Percentiles rank a stretch among this genome's conserved stretches.
Evolutionary conservation across 2,888 invertebrate species (phyloP).

Genomic region (Dryomyza anilis): DNA sequence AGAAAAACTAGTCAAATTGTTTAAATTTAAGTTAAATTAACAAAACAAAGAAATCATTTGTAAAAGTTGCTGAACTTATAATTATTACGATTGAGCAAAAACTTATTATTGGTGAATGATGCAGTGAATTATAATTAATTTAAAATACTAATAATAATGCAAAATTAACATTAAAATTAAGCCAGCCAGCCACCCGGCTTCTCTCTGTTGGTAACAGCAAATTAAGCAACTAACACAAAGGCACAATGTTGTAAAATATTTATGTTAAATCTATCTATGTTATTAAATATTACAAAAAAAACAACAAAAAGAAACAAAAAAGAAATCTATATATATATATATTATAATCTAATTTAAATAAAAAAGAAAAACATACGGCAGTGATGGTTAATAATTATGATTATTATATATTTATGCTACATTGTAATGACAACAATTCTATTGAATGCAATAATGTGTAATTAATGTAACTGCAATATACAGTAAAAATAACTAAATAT

Average conservation of each 20-base stretch:
- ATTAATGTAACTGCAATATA: constrained; percentile 21
- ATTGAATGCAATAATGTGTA: constrained; percentile 19
- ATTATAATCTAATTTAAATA: too few species aligned
- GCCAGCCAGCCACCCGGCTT: too few species aligned
- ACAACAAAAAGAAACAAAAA: constrained; percentile 23
- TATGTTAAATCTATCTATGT: constrained; percentile 13
- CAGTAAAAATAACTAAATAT: constrained; percentile 22
- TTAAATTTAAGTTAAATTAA: constrained; percentile 44
- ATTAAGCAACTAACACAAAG: constrained; percentile 23
- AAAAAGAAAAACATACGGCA: constrained; percentile 25
- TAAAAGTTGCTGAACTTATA: too few species aligned
- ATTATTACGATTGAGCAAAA: too few species aligned
- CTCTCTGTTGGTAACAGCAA: neutral
- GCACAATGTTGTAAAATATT: constrained; percentile 33
- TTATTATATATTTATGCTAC: neutral
- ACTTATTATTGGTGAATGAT: too few species aligned
- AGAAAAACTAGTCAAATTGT: constrained; percentile 57
- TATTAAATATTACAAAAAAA: constrained; percentile 5
- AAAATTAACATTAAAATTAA: too few species aligned
- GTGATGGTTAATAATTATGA: constrained; percentile 36
- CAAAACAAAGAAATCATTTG: too few species aligned
- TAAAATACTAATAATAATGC: too few species aligned
- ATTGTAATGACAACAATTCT: neutral
- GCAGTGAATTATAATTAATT: too few species aligned
- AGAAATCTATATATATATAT: too few species aligned